Base-by-base conservation (phyloP, 64 coral and sea anemone genomes). In the Pocillopora verrucosa region DNA sequence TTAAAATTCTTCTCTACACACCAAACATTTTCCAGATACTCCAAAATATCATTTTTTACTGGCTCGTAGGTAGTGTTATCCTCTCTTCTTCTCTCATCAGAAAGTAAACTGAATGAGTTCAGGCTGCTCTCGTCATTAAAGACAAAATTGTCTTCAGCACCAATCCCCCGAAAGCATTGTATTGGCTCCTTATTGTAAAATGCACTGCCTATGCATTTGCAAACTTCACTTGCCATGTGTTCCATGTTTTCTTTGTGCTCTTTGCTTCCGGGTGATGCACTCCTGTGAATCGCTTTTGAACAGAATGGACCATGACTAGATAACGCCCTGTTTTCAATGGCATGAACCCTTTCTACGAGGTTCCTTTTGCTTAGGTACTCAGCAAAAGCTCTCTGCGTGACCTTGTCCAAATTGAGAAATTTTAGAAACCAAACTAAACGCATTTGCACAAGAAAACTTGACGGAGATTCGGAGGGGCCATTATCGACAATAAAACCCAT, bases 291-390 rank as follows among this genome's bases (percentile, higher is more conserved):
- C 76, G 83, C 56, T 74, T 88, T 82, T 30, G 77, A 82, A 59
- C 76, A 60, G 20, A 93, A 88, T 76, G 60, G 56, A 20, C 79
- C 86, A 74, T 93, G 91, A 11, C 73, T 73, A 56, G 78, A 80
- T 13, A 93, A 36, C 35, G 72, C 72, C 20, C 76, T 56, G 36
- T 93, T 88, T 76, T 93, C 79, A 11, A 41, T 20, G 19, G 91
- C 86, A 56, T 93, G 91, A n/a, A 80, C 78, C 12, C 86, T 34
- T 60, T 93, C 86, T 41, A 88, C 91, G 88, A 93, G 88, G 62
- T 93, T 93, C 45, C 86, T 26, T 67, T 93, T 88, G 78, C 91
- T 93, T 19, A 80, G 51, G 22, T 93, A 93, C 34, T 93, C 91
- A n/a, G 91, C 91, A 80, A 93, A 93, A 20, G 81, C 34, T 83